Percentiles rank a stretch among this genome's conserved stretches.
Conservation (phyloP, 1,140 invertebrate species). For the Drosophila persimilis region DNA sequence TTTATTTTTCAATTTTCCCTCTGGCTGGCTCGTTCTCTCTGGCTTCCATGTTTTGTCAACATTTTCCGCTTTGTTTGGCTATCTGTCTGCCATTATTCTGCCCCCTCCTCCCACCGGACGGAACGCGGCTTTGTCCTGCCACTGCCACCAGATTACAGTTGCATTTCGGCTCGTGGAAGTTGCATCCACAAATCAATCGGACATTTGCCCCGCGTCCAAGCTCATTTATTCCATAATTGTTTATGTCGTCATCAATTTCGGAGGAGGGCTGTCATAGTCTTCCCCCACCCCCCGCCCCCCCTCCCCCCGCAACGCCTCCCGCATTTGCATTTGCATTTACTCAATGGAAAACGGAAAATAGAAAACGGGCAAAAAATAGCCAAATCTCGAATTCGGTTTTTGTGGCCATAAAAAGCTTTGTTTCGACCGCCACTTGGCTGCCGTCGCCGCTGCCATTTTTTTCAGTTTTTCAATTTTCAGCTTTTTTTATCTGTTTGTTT, state of each 20-base stretch:
- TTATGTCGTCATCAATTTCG: constrained; percentile 51
- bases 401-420: constrained; percentile 77
- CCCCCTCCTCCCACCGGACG: constrained; percentile 10
- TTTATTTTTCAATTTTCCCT: constrained; percentile 80
- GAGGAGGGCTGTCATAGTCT: constrained; percentile 20
- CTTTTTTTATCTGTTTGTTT: constrained; percentile 41
- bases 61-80: constrained; percentile 54
- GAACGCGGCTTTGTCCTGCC: constrained; percentile 7
- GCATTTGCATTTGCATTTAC: constrained; percentile 29
- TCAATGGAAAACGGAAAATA: constrained; percentile 28
- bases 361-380: constrained; percentile 14
- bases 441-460: constrained; percentile 54
- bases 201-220: constrained; percentile 5
- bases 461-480: constrained; percentile 48
- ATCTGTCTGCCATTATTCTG: constrained; percentile 20
- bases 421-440: constrained; percentile 47
- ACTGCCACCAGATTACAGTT: constrained; percentile 21
- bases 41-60: constrained; percentile 59
- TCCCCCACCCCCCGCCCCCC: neutral
- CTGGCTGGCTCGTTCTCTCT: constrained; percentile 39
- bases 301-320: neutral
- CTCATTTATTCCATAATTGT: constrained; percentile 60
- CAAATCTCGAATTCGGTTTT: constrained; percentile 40
- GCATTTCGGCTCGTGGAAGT: constrained; percentile 15
- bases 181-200: constrained; percentile 48